These are phyloP conservation scores for Autographa gamma DNA, from an alignment of 2,888 invertebrate genomes.

Conservation along the genomic window DNA sequence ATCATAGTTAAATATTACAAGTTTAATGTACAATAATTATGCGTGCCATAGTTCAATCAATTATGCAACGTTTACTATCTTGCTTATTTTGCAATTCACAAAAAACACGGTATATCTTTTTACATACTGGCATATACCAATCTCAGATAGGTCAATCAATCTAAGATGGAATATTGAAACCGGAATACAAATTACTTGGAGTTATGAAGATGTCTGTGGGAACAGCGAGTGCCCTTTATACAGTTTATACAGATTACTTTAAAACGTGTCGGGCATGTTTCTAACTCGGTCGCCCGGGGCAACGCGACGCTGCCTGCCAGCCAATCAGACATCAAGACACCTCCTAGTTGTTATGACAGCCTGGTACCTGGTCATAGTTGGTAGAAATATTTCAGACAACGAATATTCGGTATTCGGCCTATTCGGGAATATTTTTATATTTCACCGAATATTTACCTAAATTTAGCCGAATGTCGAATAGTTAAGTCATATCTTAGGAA, in stretches of 20 bases:
- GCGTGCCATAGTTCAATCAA: no score
- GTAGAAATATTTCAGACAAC: no score
- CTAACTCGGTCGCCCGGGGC: constrained; percentile 18
- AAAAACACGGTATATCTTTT: no score
- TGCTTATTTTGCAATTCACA: no score
- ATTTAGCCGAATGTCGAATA: no score
- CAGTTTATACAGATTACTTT: neutral
- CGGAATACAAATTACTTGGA: neutral
- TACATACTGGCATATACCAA: neutral
- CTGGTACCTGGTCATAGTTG: constrained; percentile 13
- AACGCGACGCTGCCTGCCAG: constrained; percentile 31
- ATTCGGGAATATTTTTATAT: no score
- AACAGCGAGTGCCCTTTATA: neutral
- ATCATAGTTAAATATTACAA: no score
- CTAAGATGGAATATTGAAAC: neutral
- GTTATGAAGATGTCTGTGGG: neutral
- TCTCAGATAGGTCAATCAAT: neutral
- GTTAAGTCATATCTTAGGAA: no score
- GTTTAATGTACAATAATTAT: no score
- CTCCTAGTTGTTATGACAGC: constrained; percentile 6
- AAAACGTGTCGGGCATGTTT: neutral
- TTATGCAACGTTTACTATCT: no score
- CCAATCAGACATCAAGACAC: neutral
- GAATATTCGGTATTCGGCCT: no score
- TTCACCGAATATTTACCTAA: no score